Evolutionary conservation across 30 jellyfish, hydroid and myxozoan genomes (phyloP).

Genomic region (Nemopilema nomurai): DNA sequence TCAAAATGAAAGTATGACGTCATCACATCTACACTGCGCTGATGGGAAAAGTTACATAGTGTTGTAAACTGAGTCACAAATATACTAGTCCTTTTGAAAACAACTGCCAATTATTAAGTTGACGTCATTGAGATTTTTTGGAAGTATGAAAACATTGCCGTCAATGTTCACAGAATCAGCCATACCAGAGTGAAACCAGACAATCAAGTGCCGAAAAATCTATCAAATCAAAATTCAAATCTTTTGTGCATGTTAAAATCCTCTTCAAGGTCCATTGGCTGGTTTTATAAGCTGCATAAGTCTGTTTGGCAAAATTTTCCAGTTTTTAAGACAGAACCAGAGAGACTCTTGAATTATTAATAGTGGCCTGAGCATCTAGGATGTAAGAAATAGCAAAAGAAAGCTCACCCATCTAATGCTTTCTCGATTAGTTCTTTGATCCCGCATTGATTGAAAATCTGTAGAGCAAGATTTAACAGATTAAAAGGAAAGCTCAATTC

Average conservation of each 20-base stretch:
- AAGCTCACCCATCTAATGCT: conserved; percentile 91
- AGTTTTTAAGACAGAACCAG: not conserved
- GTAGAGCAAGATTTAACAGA: conserved; percentile 1
- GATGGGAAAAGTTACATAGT: too few species aligned
- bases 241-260: not conserved
- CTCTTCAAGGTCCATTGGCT: not conserved
- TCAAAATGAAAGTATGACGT: too few species aligned
- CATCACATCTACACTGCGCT: too few species aligned
- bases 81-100: too few species aligned
- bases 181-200: not conserved
- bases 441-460: conserved; percentile 91
- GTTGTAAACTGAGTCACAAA: too few species aligned
- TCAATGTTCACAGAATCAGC: not conserved
- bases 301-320: not conserved
- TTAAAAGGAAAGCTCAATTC: too few species aligned
- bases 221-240: too few species aligned
- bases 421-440: conserved; percentile 74
- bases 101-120: not conserved
- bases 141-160: not conserved
- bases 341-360: not conserved
- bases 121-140: not conserved
- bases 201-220: not conserved
- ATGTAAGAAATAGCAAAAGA: not conserved
- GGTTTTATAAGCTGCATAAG: not conserved
- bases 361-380: not conserved